Percentiles rank a stretch among this genome's conserved stretches.
Conservation (phyloP, 2,113 vertebrate genomes). For the Oryzias melastigma region DNA sequence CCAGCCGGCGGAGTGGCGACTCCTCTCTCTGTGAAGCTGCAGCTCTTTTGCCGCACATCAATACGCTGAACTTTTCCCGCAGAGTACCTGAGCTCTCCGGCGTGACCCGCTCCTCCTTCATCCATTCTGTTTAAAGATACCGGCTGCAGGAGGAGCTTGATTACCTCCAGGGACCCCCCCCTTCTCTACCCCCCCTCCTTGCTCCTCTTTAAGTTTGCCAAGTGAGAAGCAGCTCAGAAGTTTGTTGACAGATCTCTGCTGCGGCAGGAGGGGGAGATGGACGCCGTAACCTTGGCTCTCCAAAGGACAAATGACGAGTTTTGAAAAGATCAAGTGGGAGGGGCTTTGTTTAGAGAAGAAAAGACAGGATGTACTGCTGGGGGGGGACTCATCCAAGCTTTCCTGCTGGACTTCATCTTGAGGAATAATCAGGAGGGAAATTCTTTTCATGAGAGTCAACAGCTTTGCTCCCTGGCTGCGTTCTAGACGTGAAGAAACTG, state of each 20-base stretch:
- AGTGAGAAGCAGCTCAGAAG: constrained; percentile 68
- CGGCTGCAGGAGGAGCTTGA: constrained; percentile 57
- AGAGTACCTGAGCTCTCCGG: constrained; percentile 61
- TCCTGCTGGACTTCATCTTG: too few species aligned
- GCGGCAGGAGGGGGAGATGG: constrained; percentile 57
- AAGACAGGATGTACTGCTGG: constrained; percentile 15
- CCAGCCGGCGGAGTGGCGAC: constrained; percentile 46
- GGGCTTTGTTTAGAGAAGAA: constrained; percentile 53
- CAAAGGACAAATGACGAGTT: constrained; percentile 65
- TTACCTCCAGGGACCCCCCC: constrained; percentile 66
- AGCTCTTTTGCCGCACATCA: constrained; percentile 63
- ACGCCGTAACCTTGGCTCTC: constrained; percentile 66
- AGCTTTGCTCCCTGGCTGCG: not conserved
- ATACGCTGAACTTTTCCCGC: constrained; percentile 68
- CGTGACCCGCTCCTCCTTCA: constrained; percentile 66
- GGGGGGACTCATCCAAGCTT: not conserved
- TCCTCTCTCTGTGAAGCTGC: constrained; percentile 56
- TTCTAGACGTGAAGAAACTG: not conserved
- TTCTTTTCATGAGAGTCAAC: not conserved
- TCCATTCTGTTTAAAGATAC: constrained; percentile 71
- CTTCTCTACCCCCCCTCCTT: constrained; percentile 13
- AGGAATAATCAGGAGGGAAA: not conserved
- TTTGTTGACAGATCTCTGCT: constrained; percentile 69
- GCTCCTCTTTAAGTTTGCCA: constrained; percentile 65
- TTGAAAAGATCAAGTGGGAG: constrained; percentile 60